Evolutionary conservation across 2,888 invertebrate species (phyloP).

Genomic region (Neria commutata): DNA sequence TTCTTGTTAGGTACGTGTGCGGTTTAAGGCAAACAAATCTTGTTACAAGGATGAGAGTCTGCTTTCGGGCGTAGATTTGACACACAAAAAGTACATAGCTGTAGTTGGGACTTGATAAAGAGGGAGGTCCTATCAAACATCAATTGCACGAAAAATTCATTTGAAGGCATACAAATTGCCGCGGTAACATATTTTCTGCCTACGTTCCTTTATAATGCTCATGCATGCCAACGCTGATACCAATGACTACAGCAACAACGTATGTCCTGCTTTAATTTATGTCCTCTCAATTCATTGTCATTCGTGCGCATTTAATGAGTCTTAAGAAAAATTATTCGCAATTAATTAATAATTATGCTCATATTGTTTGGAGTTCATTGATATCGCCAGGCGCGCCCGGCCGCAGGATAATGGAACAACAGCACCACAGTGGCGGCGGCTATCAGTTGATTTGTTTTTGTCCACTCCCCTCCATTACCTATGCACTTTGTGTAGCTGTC

Average conservation of each 20-base stretch:
- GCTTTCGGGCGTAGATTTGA: background rate
- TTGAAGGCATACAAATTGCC: no score
- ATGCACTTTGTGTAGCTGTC: conserved; percentile 42
- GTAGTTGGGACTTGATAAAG: no score
- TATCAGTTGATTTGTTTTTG: conserved; percentile 6
- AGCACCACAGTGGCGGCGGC: background rate
- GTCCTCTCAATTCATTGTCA: conserved; percentile 54
- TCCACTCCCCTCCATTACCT: no score
- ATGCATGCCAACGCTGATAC: no score
- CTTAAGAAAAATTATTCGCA: conserved; percentile 53
- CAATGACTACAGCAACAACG: no score
- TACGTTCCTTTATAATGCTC: no score
- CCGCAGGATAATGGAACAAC: conserved; percentile 3
- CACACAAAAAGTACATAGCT: no score
- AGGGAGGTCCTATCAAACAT: no score
- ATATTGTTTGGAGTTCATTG: conserved; percentile 43
- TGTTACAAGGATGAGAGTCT: background rate
- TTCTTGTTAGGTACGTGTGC: no score
- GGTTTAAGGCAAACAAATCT: background rate
- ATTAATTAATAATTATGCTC: conserved; percentile 51
- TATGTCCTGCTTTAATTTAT: conserved; percentile 48
- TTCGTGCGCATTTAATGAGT: conserved; percentile 48
- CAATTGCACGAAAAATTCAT: no score
- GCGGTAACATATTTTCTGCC: no score
- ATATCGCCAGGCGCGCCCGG: conserved; percentile 4